These are phyloP conservation scores for Beris chalybata DNA, from an alignment of 2,888 invertebrate genomes.

Conservation along the genomic window DNA sequence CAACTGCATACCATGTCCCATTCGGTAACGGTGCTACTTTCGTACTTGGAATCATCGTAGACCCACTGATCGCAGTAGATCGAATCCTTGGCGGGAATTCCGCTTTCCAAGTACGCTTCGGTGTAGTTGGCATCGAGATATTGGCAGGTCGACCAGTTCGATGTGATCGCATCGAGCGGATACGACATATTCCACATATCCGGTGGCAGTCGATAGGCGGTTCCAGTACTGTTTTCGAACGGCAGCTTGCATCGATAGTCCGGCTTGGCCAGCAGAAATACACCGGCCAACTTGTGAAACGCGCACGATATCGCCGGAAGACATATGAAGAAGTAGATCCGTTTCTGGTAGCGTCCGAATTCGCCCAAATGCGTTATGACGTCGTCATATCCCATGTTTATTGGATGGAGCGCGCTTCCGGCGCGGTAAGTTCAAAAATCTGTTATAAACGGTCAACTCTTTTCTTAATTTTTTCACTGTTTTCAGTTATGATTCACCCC, in stretches of 20 bases:
- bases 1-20: slow-evolving; percentile 70
- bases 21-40: slow-evolving; percentile 68
- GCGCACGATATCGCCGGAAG: slow-evolving; percentile 72
- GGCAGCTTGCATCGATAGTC: slow-evolving; percentile 66
- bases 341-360: slow-evolving; percentile 70
- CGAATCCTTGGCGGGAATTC: slow-evolving; percentile 45
- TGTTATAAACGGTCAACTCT: no score
- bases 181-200: slow-evolving; percentile 58
- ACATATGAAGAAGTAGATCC: slow-evolving; percentile 69
- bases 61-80: slow-evolving; percentile 61
- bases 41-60: slow-evolving; percentile 63
- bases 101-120: slow-evolving; percentile 47
- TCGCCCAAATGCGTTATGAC: slow-evolving; percentile 69
- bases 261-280: slow-evolving; percentile 69
- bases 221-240: slow-evolving; percentile 58
- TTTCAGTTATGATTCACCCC: no score
- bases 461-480: no score
- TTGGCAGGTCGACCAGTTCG: slow-evolving; percentile 35
- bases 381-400: slow-evolving; percentile 70
- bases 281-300: slow-evolving; percentile 72
- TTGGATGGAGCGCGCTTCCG: no score
- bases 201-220: slow-evolving; percentile 57
- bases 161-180: slow-evolving; percentile 56
- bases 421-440: no score
- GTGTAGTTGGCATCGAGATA: slow-evolving; percentile 57